Evolutionary conservation across 2,888 invertebrate genomes (phyloP).

Genomic region (Machimus rusticus): DNA sequence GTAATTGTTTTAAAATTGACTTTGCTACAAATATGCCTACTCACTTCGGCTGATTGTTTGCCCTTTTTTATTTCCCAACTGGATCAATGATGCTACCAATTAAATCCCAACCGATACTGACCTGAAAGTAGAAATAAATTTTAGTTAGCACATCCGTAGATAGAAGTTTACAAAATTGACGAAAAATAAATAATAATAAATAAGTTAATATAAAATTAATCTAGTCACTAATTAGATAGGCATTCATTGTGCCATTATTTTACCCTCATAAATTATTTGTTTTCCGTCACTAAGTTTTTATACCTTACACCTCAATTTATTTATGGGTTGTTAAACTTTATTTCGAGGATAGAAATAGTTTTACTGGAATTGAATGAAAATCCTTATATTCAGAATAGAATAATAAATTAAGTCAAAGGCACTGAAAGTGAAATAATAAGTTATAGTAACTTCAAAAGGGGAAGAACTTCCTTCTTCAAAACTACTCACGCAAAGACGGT

Average conservation of each 20-base stretch:
- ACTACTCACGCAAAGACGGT: not conserved
- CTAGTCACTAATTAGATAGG: too few species aligned
- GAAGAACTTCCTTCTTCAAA: not conserved
- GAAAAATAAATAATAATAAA: not conserved
- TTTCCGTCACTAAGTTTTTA: too few species aligned
- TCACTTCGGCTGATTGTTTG: not conserved
- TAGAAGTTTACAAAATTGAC: not conserved
- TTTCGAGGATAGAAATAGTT: not conserved
- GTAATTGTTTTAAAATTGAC: not conserved
- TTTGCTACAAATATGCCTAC: not conserved
- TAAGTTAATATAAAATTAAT: too few species aligned
- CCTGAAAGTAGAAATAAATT: not conserved
- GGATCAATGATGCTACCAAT: not conserved
- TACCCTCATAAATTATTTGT: too few species aligned
- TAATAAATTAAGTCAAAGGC: not conserved
- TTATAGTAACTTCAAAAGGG: not conserved
- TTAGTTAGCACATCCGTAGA: not conserved
- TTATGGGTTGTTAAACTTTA: not conserved
- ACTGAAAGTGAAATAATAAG: not conserved
- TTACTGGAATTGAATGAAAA: not conserved
- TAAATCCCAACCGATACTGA: not conserved
- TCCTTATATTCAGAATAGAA: not conserved
- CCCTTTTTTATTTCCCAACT: not conserved
- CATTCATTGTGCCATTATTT: too few species aligned
- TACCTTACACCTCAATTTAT: not conserved